Base-by-base conservation (phyloP, 1,140 invertebrate genomes). In the Drosophila parvula region DNA sequence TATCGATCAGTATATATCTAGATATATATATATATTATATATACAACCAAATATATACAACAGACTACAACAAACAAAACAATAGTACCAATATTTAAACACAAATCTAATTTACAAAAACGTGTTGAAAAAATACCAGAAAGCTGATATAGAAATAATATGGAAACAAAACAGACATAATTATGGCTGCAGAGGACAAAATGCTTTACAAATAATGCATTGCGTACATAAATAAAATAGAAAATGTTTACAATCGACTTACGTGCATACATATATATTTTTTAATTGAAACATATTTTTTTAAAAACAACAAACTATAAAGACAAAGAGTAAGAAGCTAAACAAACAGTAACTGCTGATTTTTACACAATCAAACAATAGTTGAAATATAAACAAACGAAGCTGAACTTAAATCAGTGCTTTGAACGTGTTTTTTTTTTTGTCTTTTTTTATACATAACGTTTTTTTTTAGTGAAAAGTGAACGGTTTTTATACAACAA, bases 81-180 rank as follows among this genome's bases (percentile, higher is more conserved):
- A 89, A 84, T 88, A 84, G 79, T 82, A 81, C 88, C 81, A 88
- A 78, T 81, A 74, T 79, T 76, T 71, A 79, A 78, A 68, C 79
- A 73, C 65, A 57, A 74, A 75, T 74, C 76, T 79, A 74, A 79
- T 70, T 71, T 71, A 73, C 45, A 78, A 78, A 77, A 78, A 58
- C 36, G 47, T 77, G 62, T 41, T 48, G 44, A 63, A 57, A 57
- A 73, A 78, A 44, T 22, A 22, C 22, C 27, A 64, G 18, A 41
- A 45, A 58, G 50, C 36, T 62, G 51, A 50, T 44, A 69, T 59
- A 79, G 41, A 70, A 68, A 67, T 74, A 59, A 67, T 74, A 59
- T 74, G 60, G 68, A 78, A 83, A 68, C 38, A 40, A n/a, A n/a
- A 50, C n/a, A 32, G n/a, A 53, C 40, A 27, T 36, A 40, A 78